Conservation (phyloP, 2,888 invertebrate species). For the Ferrisia virgata region DNA sequence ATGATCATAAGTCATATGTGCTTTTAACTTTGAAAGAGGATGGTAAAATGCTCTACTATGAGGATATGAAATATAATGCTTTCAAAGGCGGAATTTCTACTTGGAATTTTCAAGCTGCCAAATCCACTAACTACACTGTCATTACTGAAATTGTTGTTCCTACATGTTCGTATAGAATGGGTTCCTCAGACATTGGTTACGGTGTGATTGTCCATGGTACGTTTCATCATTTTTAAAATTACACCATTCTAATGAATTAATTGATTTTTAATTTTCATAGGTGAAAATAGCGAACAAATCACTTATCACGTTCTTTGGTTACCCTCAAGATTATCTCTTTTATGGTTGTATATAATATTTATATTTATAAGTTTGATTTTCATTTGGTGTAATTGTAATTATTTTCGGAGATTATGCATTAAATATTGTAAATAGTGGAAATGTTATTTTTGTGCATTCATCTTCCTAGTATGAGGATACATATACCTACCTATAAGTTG, state of each 20-base stretch:
- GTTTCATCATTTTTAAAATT: not conserved
- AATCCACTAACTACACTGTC: conserved; percentile 45
- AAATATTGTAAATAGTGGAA: not conserved
- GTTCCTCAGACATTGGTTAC: conserved; percentile 78
- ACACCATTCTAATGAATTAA: not conserved
- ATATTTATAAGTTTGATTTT: not conserved
- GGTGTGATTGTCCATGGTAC: conserved; percentile 77
- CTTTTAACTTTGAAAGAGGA: conserved; percentile 49
- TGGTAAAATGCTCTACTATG: conserved; percentile 31
- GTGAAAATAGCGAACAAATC: conserved; percentile 51
- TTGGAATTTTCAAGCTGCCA: conserved; percentile 33
- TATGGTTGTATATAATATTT: conserved; percentile 51
- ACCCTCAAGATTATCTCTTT: conserved; percentile 66
- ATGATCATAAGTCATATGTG: conserved; percentile 67
- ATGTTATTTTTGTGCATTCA: not conserved
- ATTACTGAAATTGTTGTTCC: conserved; percentile 82
- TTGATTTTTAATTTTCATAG: not conserved
- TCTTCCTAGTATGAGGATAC: not conserved
- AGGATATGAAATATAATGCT: conserved; percentile 34
- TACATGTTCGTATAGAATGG: conserved; percentile 96
- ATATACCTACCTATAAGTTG: too few species aligned
- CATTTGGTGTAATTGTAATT: not conserved
- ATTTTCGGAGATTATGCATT: not conserved
- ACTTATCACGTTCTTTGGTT: conserved; percentile 77
- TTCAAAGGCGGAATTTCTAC: not conserved